A percentile compares a stretch with the other conserved stretches of the same genome.
phyloP scores from a whole-genome alignment of 2,888 invertebrate genomes.

The Argyra leucocephala region DNA sequence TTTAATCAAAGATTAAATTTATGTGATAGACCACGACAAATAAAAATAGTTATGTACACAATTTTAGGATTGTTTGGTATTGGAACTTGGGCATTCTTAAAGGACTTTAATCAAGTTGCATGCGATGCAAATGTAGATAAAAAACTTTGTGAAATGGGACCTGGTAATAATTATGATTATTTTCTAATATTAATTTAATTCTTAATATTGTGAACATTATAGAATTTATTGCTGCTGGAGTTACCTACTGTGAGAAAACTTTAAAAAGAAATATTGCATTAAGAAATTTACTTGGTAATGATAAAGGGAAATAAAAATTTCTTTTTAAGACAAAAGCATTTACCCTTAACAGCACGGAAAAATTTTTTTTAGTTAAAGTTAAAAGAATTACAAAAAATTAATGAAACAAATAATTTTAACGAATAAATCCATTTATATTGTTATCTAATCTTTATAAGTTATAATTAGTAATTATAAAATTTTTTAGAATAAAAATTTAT shows the following conservation, averaged over 20 bases:
- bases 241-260: constrained; percentile 65
- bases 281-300: constrained; percentile 55
- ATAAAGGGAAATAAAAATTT: constrained; percentile 59
- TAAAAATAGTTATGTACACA: constrained; percentile 47
- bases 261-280: constrained; percentile 65
- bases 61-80: constrained; percentile 50
- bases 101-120: constrained; percentile 54
- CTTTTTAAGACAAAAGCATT: constrained; percentile 53
- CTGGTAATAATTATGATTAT: constrained; percentile 28
- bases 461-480: not conserved
- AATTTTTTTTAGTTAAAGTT: constrained; percentile 52
- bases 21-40: constrained; percentile 46
- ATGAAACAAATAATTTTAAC: not conserved
- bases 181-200: not conserved
- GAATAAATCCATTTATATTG: not conserved
- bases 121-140: constrained; percentile 57
- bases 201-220: constrained; percentile 21
- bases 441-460: not conserved
- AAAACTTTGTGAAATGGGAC: constrained; percentile 50
- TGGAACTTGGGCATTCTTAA: constrained; percentile 54
- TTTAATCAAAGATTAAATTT: constrained; percentile 51
- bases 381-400: constrained; percentile 35
- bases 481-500: not conserved
- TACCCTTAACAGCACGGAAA: constrained; percentile 58
- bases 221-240: constrained; percentile 60